Evolutionary conservation across 2,888 invertebrate genomes (phyloP), one percentile per base, ranked within the genome.

Genomic region (Choreutis nemorana): DNA sequence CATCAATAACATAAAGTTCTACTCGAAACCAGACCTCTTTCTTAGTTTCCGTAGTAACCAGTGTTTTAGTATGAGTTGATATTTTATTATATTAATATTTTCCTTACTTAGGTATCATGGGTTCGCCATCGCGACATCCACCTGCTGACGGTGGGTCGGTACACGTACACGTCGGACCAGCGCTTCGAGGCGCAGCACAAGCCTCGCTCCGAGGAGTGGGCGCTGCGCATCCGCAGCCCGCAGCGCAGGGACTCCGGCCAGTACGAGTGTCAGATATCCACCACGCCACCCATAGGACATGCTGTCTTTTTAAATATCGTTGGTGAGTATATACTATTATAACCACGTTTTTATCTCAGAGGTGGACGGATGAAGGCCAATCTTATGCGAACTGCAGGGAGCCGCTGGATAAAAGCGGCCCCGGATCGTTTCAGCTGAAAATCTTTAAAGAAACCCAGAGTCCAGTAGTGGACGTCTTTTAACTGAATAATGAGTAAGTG

Each of bases 221-320:
- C 90, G 28, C 72, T 93, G 33, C 84, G 87, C 35, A 77, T 75
- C 33, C 67, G 77, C 44, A 75, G 72, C 41, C 77, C 77, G 21
- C 92, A 92, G 68, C 83, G 92, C 26, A 91, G 93, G 51, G 91
- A 92, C 64, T 91, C 91, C 23, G 84, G 91, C 41, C 91, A 90
- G 50, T 94, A 94, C 67, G 93, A 94, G 80, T 94, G 93, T 63
- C 94, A 94, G 81, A 91, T 94, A 61, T 91, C 91, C 45, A 93
- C 93, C 29, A 93, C 93, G 37, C 93, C 93, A 28, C 92, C 92
- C 33, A 87, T 91, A 28, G 91, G 92, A 23, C 90, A 91, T 63
- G 87, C 89, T 13, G 87, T 93, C 32, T 87, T 85, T 57, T 83
- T 93, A 37, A 90, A 85, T 44, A 89, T 93, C 55, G 90, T 93